These are phyloP conservation scores for Ormyrus thymus DNA, from an alignment of 2,888 invertebrate genomes.

Conservation along the genomic window DNA sequence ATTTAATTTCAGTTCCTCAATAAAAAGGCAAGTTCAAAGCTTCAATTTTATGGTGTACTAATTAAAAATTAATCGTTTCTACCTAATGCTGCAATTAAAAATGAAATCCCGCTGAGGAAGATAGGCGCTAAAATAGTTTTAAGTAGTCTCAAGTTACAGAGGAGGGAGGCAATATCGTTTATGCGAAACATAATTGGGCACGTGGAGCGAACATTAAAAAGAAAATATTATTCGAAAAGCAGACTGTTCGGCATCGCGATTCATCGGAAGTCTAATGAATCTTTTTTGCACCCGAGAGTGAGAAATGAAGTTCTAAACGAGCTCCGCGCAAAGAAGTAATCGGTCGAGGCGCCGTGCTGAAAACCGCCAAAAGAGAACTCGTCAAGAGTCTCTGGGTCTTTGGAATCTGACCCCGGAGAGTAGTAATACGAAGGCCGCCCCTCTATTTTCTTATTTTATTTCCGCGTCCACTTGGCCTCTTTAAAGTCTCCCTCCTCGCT, in stretches of 20 bases:
- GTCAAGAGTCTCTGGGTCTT: conserved; percentile 39
- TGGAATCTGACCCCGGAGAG: conserved; percentile 58
- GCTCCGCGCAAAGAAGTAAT: conserved; percentile 43
- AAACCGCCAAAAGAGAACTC: conserved; percentile 36
- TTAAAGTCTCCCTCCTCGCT: conserved; percentile 49
- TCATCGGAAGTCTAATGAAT: conserved; percentile 51
- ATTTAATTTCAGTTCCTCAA: no score
- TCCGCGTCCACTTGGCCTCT: conserved; percentile 43
- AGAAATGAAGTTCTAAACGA: conserved; percentile 50
- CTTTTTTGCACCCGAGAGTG: conserved; percentile 44
- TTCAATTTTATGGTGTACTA: no score
- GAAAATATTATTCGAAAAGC: background rate
- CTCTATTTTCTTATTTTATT: conserved; percentile 49
- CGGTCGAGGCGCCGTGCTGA: background rate
- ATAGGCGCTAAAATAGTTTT: no score
- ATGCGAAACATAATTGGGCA: no score
- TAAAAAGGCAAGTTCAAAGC: no score
- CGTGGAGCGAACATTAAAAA: no score
- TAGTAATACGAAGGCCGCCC: conserved; percentile 49
- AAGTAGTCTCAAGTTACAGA: no score
- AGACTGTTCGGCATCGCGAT: conserved; percentile 11
- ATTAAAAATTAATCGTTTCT: no score
- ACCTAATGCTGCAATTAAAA: no score
- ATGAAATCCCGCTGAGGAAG: no score
- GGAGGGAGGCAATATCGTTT: no score